Conservation (phyloP, 2,797 vertebrate species). For the Thripadectes ignobilis region DNA sequence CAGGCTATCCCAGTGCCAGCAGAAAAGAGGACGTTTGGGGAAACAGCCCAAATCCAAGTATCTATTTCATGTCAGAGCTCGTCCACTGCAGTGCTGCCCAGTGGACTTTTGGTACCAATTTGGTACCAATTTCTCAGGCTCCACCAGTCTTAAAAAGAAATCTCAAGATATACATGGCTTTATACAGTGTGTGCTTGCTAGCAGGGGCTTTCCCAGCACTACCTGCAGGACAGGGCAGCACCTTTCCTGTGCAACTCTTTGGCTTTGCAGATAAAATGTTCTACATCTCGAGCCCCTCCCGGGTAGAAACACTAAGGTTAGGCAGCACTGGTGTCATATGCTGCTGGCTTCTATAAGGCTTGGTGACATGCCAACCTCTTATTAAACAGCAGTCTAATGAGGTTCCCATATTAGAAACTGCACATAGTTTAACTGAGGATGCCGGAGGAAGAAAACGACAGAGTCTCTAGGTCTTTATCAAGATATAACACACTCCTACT, state of each 20-base stretch:
- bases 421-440: background rate
- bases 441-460: background rate
- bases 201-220: background rate
- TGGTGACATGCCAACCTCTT: background rate
- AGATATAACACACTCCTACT: background rate
- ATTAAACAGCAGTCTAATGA: background rate
- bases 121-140: background rate
- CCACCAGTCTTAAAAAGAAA: background rate
- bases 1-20: background rate
- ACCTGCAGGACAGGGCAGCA: background rate
- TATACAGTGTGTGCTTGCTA: background rate
- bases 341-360: background rate
- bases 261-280: background rate
- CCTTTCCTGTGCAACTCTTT: background rate
- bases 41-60: background rate
- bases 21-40: background rate
- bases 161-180: background rate
- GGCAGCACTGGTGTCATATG: background rate
- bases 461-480: background rate
- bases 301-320: background rate
- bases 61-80: background rate
- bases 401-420: background rate
- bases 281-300: background rate
- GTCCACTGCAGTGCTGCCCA: background rate
- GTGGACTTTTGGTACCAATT: background rate